Evolutionary conservation across 2,113 vertebrate genomes (phyloP).

Genomic region (Cephalopterus ornatus): DNA sequence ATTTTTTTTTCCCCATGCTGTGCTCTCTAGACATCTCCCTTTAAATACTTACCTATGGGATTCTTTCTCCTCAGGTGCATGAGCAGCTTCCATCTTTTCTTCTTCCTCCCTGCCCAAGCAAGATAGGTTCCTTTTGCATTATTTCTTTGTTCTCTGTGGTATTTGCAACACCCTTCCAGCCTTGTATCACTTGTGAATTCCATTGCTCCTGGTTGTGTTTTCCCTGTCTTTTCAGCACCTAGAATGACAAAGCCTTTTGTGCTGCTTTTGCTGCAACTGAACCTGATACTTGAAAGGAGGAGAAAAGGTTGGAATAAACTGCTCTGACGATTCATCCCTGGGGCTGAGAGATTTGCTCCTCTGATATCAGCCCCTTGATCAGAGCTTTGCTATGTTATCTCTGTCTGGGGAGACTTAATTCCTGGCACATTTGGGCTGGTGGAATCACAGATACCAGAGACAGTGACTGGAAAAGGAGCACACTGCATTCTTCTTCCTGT

Average conservation of each 20-base stretch:
- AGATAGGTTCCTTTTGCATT: conserved; percentile 38
- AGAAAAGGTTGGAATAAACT: conserved; percentile 48
- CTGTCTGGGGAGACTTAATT: conserved; percentile 56
- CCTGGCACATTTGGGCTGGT: conserved; percentile 51
- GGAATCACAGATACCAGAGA: conserved; percentile 50
- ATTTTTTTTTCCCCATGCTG: neutral
- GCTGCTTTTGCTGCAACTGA: conserved; percentile 37
- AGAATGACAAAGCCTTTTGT: conserved; percentile 49
- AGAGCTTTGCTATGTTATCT: conserved; percentile 63
- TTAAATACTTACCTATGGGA: neutral
- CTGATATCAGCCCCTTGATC: conserved; percentile 60
- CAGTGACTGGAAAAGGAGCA: neutral
- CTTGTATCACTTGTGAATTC: conserved; percentile 64
- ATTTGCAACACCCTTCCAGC: conserved; percentile 51
- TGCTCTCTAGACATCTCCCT: neutral
- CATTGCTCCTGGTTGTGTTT: conserved; percentile 55
- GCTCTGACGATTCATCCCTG: conserved; percentile 51
- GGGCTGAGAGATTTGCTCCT: conserved; percentile 56
- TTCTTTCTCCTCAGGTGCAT: neutral
- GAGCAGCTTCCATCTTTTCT: neutral
- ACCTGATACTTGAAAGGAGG: conserved; percentile 56
- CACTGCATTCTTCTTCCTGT: conserved; percentile 29
- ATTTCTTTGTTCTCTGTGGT: conserved; percentile 59
- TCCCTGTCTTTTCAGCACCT: conserved; percentile 40
- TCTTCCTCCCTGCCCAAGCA: neutral